phyloP scores from a whole-genome alignment of 2,797 vertebrate genomes.

The Argya squamiceps region DNA sequence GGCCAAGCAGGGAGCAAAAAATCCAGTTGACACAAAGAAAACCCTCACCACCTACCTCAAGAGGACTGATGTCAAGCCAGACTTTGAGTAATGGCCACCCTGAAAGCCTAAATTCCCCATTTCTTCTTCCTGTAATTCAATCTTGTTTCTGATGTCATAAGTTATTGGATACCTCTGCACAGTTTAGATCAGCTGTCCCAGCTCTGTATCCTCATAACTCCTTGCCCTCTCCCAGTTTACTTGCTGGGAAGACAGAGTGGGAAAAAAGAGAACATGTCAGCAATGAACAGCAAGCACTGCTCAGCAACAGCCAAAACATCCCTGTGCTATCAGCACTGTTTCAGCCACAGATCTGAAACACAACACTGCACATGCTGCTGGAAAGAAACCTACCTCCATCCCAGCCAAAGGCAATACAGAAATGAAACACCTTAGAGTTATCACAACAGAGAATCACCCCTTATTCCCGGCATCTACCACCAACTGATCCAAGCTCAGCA shows the following conservation, averaged over 20 bases:
- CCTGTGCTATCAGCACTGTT: neutral
- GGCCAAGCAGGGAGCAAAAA: neutral
- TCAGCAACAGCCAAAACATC: neutral
- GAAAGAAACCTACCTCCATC: neutral
- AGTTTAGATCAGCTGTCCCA: neutral
- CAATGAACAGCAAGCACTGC: neutral
- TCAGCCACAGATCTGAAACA: neutral
- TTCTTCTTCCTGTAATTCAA: neutral
- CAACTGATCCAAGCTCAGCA: neutral
- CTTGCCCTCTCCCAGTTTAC: neutral
- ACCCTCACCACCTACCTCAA: neutral
- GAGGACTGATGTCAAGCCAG: neutral
- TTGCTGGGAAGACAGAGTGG: neutral
- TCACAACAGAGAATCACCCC: neutral
- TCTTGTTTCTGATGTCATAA: neutral
- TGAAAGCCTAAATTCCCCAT: neutral
- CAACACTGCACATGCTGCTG: neutral
- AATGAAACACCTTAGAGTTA: neutral
- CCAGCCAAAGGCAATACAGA: neutral
- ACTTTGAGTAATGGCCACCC: neutral
- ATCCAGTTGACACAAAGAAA: rapidly evolving
- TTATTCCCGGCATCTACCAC: neutral
- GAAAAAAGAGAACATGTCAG: rapidly evolving
- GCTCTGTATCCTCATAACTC: neutral
- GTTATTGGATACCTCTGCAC: neutral